Evolutionary conservation across 2,113 vertebrate species (phyloP), one percentile per base, ranked within the genome.

Genomic region (Peromyscus maniculatus): DNA sequence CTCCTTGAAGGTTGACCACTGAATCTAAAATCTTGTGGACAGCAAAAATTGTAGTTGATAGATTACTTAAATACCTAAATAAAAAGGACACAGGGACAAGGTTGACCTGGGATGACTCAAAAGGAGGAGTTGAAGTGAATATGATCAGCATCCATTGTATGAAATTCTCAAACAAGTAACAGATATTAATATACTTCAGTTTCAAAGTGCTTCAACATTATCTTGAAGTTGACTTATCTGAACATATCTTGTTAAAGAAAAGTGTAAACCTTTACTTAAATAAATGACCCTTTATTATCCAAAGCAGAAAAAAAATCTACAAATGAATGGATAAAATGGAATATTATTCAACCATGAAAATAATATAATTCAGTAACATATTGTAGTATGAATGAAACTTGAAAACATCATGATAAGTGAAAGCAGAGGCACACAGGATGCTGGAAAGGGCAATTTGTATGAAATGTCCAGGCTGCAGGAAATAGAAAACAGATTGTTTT

Each of bases 221-320:
- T 43, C n/a, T 22, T 74, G n/a, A 74, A 39, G n/a, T 43, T 39
- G n/a, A 39, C 22, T 74, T 72, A 72, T 72, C 39, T 43, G 19
- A 74, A 11, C 72, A 74, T 87, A 0, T 52, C 66, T 91, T 84
- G 78, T 5, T 89, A 9, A 67, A 71, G 33, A 87, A 97, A 90
- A 11, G 87, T 74, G 9, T 90, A 49, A 93, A 31, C 91, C 86
- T 89, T 91, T 96, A 97, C 36, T 87, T 13, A 88, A 59, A 12
- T 83, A 69, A 28, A 79, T 24, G n/a, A 90, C 39, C 7, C 36
- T 84, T 72, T n/a, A 21, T 33, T 77, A 84, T 10, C 17, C 4
- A 75, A 57, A 77, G 26, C 71, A 72, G n/a, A 5, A 46, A 24
- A 10, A 77, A 71, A 92, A 78, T 21, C 39, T 33, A 36, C 43